A percentile compares a stretch with the other conserved stretches of the same genome.
These are phyloP conservation scores for Piaya cayana DNA, from an alignment of 2,113 vertebrate genomes.

Conservation along the genomic window DNA sequence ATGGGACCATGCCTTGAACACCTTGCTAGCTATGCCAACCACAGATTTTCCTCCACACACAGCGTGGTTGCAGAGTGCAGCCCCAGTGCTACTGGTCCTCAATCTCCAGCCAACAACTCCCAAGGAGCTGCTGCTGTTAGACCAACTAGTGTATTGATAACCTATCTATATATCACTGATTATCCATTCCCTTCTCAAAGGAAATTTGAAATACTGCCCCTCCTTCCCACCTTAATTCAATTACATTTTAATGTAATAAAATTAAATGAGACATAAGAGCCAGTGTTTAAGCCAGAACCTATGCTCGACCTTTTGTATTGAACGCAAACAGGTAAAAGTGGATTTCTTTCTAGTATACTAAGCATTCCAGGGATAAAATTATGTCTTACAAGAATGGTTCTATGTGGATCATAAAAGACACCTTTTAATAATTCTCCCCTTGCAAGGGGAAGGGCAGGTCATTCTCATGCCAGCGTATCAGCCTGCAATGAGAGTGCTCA, in stretches of 20 bases:
- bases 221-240: not conserved
- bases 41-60: fast-evolving
- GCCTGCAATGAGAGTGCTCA: fast-evolving
- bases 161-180: not conserved
- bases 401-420: fast-evolving
- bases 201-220: not conserved
- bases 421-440: not conserved
- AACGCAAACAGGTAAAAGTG: not conserved
- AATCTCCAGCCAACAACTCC: not conserved
- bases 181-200: not conserved
- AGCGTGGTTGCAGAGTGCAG: not conserved
- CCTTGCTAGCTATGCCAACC: not conserved
- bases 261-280: not conserved
- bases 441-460: not conserved
- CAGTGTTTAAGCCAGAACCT: not conserved
- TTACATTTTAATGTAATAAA: not conserved
- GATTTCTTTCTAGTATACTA: not conserved
- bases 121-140: not conserved
- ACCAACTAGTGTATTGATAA: fast-evolving
- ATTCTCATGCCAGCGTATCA: not conserved
- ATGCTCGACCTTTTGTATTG: not conserved
- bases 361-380: not conserved
- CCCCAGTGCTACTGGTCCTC: not conserved
- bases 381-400: not conserved
- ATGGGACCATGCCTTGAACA: not conserved